Base-by-base conservation (phyloP, 2,797 vertebrate genomes). In the Poeciliopsis turneri region DNA sequence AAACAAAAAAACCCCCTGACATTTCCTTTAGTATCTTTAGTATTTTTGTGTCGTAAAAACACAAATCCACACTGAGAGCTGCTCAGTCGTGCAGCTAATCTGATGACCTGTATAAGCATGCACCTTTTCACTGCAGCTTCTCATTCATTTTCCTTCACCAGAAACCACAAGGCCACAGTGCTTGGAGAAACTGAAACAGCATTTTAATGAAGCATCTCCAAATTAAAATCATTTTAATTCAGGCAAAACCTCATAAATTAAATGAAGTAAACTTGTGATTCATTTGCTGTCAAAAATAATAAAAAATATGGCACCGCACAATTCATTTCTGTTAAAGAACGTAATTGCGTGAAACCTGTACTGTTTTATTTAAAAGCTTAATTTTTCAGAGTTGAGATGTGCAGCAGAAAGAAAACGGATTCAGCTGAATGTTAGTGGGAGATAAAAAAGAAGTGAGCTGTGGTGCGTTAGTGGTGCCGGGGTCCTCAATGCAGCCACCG, bases 11-110 rank as follows among this genome's bases (percentile, higher is more conserved):
- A 15, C 1, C 1, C 46, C 6, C 46, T 55, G 25, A 55, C 53
- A 57, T n/a, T 57, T 57, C n/a, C 55, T n/a, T 57, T 57, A 28
- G n/a, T 57, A 57, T 57, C 53, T 57, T n/a, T 57, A 57, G 25
- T 13, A 57, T 57, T 13, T 11, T 11, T 55, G 53, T n/a, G 53
- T 55, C 0, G 4, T 28, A 15, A 15, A 30, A 59, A 59, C 55
- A 55, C n/a, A 13, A 30, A 30, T 30, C 15, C 28, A 16, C 13
- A 7, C 57, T 59, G 57, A 61, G 13, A 61, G 11, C 12, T 61
- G 5, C 13, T 30, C 4, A 61, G 57, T 30, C 13, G 9, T 33
- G 28, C 57, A 30, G 5, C 28, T 61, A 5, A 30, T 61, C 28
- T 61, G 57, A 61, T 30, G 9, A 28, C 55, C n/a, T 28, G 55